Evolutionary conservation across 2,888 invertebrate genomes (phyloP).

Genomic region (Watsonalla cultraria): DNA sequence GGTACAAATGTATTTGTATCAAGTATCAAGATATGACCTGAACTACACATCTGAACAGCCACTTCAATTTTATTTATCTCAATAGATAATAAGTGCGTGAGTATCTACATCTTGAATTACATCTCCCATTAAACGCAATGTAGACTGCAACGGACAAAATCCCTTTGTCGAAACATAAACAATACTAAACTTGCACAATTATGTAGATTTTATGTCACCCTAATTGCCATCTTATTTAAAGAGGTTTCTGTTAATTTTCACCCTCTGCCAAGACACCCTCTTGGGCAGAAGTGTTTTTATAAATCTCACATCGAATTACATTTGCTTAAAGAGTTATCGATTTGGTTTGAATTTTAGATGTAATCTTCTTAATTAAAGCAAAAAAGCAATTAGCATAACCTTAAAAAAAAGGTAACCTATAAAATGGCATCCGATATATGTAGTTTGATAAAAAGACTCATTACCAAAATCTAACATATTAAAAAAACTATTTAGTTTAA

Average conservation of each 20-base stretch:
- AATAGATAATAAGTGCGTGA: too few species aligned
- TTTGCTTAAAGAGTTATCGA: slow-evolving; percentile 57
- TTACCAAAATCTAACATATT: too few species aligned
- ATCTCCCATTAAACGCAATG: neutral
- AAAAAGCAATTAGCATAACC: too few species aligned
- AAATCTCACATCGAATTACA: neutral
- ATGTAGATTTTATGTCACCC: slow-evolving; percentile 76
- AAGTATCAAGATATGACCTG: too few species aligned
- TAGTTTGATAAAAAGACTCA: too few species aligned
- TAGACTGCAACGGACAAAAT: slow-evolving; percentile 41
- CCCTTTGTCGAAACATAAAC: slow-evolving; percentile 70
- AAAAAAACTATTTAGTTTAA: neutral
- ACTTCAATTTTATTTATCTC: too few species aligned
- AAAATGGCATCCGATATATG: too few species aligned
- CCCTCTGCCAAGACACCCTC: slow-evolving; percentile 34
- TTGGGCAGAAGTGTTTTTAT: slow-evolving; percentile 40
- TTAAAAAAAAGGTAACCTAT: too few species aligned
- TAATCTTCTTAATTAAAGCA: neutral
- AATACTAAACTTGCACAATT: slow-evolving; percentile 70
- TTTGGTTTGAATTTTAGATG: neutral
- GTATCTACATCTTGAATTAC: too few species aligned
- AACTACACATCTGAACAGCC: too few species aligned
- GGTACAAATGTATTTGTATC: too few species aligned
- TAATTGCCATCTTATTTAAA: slow-evolving; percentile 78
- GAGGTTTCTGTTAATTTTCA: slow-evolving; percentile 70